Percentiles rank a stretch among this genome's conserved stretches.
phyloP scores from a whole-genome alignment of 2,888 invertebrate genomes.

The Agonopterix alstromeriana region DNA sequence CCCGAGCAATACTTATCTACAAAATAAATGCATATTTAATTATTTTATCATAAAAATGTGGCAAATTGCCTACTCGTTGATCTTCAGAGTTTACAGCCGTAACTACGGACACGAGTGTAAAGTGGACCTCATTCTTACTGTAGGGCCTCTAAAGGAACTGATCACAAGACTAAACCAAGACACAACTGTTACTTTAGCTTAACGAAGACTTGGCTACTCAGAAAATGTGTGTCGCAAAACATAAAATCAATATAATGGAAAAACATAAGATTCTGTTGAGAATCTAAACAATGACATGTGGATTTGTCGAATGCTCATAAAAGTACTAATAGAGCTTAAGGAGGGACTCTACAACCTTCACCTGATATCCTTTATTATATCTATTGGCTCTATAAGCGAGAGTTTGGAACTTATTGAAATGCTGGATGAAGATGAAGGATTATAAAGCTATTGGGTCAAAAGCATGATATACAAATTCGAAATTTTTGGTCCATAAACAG shows the following conservation, averaged over 20 bases:
- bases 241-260: neutral
- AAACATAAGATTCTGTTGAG: no score
- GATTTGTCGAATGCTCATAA: slow-evolving; percentile 56
- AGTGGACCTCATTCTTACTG: slow-evolving; percentile 56
- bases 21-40: neutral
- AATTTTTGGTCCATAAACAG: no score
- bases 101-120: slow-evolving; percentile 60
- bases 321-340: slow-evolving; percentile 44
- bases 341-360: slow-evolving; percentile 55
- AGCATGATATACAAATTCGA: no score
- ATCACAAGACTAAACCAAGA: slow-evolving; percentile 35
- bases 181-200: neutral
- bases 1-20: neutral
- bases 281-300: slow-evolving; percentile 37
- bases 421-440: slow-evolving; percentile 51
- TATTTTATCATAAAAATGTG: slow-evolving; percentile 48
- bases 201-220: neutral
- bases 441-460: slow-evolving; percentile 9
- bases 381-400: slow-evolving; percentile 50
- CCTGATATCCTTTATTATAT: slow-evolving; percentile 50
- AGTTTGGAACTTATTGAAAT: slow-evolving; percentile 53
- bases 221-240: neutral
- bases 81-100: slow-evolving; percentile 50
- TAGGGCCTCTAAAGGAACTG: slow-evolving; percentile 51
- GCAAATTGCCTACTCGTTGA: slow-evolving; percentile 66